These are phyloP conservation scores for Belgica antarctica DNA, from an alignment of 2,888 invertebrate genomes.

Conservation along the genomic window DNA sequence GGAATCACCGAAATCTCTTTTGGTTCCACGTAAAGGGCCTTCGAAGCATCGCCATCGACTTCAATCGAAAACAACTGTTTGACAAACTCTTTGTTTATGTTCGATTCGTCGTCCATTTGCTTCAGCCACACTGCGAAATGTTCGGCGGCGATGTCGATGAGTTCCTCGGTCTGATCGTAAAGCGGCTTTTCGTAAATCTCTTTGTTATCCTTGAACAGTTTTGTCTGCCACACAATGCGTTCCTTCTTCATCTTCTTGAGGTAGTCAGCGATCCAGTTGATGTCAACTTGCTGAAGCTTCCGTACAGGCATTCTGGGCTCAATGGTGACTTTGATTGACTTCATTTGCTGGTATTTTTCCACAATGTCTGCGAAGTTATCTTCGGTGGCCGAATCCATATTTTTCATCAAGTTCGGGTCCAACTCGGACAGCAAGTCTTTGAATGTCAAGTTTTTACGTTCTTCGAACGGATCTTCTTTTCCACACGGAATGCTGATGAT, in stretches of 20 bases:
- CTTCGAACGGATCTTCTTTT: slow-evolving; percentile 50
- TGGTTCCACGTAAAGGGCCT: slow-evolving; percentile 52
- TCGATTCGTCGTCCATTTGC: slow-evolving; percentile 49
- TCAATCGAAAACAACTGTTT: slow-evolving; percentile 54
- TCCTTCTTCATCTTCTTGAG: slow-evolving; percentile 49
- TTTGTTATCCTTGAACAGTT: slow-evolving; percentile 50
- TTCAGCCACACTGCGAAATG: slow-evolving; percentile 53
- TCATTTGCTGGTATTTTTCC: slow-evolving; percentile 49
- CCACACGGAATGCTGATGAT: slow-evolving; percentile 50
- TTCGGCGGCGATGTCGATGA: slow-evolving; percentile 51
- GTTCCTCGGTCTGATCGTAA: slow-evolving; percentile 53
- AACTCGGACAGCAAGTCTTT: slow-evolving; percentile 45
- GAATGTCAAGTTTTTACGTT: slow-evolving; percentile 46
- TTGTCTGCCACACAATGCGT: slow-evolving; percentile 52
- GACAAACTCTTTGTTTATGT: slow-evolving; percentile 51
- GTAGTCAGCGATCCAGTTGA: slow-evolving; percentile 51
- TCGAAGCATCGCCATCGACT: slow-evolving; percentile 47
- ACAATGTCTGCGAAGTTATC: slow-evolving; percentile 51
- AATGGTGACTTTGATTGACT: slow-evolving; percentile 48
- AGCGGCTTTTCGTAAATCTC: slow-evolving; percentile 49
- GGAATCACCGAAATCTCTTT: slow-evolving; percentile 53
- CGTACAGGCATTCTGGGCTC: slow-evolving; percentile 48
- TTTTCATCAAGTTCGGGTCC: slow-evolving; percentile 45
- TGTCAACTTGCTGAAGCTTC: slow-evolving; percentile 47
- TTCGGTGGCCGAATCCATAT: slow-evolving; percentile 47